phyloP scores from a whole-genome alignment of 2,888 invertebrate species.

The Acleris cristana region DNA sequence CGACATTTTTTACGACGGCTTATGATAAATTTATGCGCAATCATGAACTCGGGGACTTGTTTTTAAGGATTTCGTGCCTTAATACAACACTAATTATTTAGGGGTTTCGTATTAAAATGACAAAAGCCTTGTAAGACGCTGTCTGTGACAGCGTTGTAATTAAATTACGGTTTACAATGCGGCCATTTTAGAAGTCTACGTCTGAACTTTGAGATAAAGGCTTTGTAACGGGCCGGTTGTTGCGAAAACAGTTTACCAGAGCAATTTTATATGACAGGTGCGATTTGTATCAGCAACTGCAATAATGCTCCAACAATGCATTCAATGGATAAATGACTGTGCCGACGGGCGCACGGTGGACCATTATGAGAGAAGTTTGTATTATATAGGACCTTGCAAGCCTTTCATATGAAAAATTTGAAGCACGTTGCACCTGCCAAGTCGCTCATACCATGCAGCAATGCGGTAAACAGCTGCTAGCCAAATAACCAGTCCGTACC shows the following conservation, averaged over 20 bases:
- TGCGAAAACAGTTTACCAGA: background rate
- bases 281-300: slow-evolving; percentile 11
- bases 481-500: slow-evolving; percentile 36
- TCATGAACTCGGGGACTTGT: slow-evolving; percentile 43
- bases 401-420: slow-evolving; percentile 23
- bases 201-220: slow-evolving; percentile 16
- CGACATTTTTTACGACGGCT: slow-evolving; percentile 41
- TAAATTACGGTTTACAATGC: slow-evolving; percentile 20
- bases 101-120: slow-evolving; percentile 32
- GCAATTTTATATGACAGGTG: slow-evolving; percentile 5
- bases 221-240: slow-evolving; percentile 6
- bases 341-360: background rate
- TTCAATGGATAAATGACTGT: slow-evolving; percentile 1
- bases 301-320: slow-evolving; percentile 18
- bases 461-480: slow-evolving; percentile 35
- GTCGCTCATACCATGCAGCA: slow-evolving; percentile 21
- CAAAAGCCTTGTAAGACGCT: slow-evolving; percentile 25
- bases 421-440: slow-evolving; percentile 38
- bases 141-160: slow-evolving; percentile 23
- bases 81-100: slow-evolving; percentile 37
- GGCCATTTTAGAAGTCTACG: background rate
- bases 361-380: slow-evolving; percentile 11
- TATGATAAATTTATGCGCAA: slow-evolving; percentile 52
- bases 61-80: slow-evolving; percentile 28
- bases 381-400: slow-evolving; percentile 14